Base-by-base conservation (phyloP, 2,797 vertebrate species). In the Chaetodon trifasciatus region DNA sequence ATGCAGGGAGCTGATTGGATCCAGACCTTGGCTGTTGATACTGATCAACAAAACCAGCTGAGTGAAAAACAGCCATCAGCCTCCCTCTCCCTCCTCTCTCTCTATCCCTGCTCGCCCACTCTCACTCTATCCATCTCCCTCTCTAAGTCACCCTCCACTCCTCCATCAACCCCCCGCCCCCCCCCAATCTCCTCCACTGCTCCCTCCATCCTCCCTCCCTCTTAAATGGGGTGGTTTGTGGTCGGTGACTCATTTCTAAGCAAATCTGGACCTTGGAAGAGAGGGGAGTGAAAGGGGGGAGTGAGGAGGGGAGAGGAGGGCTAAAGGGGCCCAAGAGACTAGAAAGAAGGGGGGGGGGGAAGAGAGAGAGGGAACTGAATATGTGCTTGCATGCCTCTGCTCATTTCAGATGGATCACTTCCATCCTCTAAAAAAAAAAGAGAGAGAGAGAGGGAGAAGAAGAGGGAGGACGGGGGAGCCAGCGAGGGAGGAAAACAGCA, bases 231-330 rank as follows among this genome's bases (percentile, higher is more conserved):
- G 74, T 15, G 80, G 87, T 90, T 86, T 91, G 91, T 83, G 90
- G 91, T 90, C n/a, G 58, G 68, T 93, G 93, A 92, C 63, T 92
- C 92, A 93, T 91, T 91, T 88, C 82, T 57, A 84, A 85, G 88
- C 81, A 83, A 85, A 90, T 92, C 70, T 77, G 84, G 82, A 87
- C 73, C 68, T 4, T 17, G 63, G 75, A 78, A 50, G 57, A 73
- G 83, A 64, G 71, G 56, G 47, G 74, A 72, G 83, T 49, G 58
- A 68, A 76, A 76, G 76, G 24, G 10, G 46, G 15, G 63, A 24
- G 42, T 9, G 70, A 19, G 35, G 32, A 8, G 55, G 47, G 10
- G 28, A 5, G 58, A 1, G 50, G 56, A 37, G 28, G 42, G 17
- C 52, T 78, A 69, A 84, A 74, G 84, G 61, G 78, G 75, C 78